Evolutionary conservation across 2,797 vertebrate genomes (phyloP), one percentile per base, ranked within the genome.

Genomic region (Tragelaphus eurycerus): DNA sequence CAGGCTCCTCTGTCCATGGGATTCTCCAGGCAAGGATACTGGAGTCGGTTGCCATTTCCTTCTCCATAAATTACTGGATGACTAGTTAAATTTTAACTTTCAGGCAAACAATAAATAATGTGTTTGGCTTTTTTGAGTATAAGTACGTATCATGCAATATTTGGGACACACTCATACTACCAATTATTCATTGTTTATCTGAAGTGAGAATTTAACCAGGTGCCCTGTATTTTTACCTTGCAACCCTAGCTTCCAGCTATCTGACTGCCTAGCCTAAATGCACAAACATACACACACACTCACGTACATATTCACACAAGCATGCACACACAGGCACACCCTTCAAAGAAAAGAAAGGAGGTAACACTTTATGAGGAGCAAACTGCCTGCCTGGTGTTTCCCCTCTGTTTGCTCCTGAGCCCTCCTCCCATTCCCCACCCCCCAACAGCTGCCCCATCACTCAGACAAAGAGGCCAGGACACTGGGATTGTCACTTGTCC

Each of bases 291-390:
- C 10, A 31, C 29, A n/a, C 7, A 54, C 15, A 12, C 19, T 25
- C 6, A 48, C 0, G 15, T 19, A 34, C 17, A 12, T 2, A 8
- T 46, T 46, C 29, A 7, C 1, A 16, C 2, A 27, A 2, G 54
- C 52, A 16, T 6, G 19, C 48, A 21, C 16, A 46, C 17, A 50
- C 8, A 79, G 0, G 38, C 74, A 34, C 81, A 64, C 27, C 29
- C 48, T 85, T 81, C 89, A 55, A 17, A 96, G 54, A 57, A 57
- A n/a, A 78, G 81, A 38, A 52, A 62, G 23, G 60, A 34, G 62
- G 10, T 16, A 4, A 64, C 7, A 0, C 43, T 86, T 25, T 27
- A 2, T 6, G 4, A 14, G 25, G 14, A 19, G 19, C 0, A 0
- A 71, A 7, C 31, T 0, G 12, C 34, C 21, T 15, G 50, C 82